Conservation (phyloP, 2,113 vertebrate species). For the Oceanodroma tethys region DNA sequence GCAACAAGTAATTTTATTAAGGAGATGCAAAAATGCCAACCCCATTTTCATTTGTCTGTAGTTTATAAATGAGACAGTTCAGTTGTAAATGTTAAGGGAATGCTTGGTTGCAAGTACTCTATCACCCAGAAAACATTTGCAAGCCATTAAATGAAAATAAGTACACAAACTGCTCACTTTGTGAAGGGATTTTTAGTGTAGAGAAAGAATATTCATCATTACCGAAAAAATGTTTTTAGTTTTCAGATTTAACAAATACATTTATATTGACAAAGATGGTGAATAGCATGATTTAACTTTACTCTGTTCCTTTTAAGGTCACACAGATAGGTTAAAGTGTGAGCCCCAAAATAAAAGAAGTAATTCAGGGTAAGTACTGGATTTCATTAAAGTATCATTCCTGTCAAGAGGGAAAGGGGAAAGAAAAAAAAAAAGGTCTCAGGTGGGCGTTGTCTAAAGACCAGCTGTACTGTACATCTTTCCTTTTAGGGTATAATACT, state of each 20-base stretch:
- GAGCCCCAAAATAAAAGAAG: background rate
- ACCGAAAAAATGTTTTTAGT: background rate
- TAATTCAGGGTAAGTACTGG: background rate
- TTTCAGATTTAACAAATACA: background rate
- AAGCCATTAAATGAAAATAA: background rate
- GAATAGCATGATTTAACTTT: background rate
- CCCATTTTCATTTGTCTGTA: background rate
- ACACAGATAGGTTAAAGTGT: background rate
- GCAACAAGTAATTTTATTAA: background rate
- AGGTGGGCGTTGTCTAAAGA: constrained; percentile 11
- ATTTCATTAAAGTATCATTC: background rate
- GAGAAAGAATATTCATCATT: background rate
- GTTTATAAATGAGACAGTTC: background rate
- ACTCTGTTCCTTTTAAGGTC: background rate
- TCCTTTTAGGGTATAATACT: constrained; percentile 65
- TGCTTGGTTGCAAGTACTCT: background rate
- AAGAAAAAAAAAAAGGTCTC: background rate
- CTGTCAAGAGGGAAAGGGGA: background rate
- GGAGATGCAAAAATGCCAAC: background rate
- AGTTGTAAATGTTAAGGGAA: background rate
- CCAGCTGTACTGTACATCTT: background rate
- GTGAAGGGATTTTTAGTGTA: background rate
- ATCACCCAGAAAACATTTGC: background rate
- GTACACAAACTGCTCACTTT: background rate
- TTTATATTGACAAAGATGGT: background rate